A percentile compares a stretch with the other conserved stretches of the same genome.
phyloP scores from a whole-genome alignment of 2,888 invertebrate species.

The Troides aeacus region DNA sequence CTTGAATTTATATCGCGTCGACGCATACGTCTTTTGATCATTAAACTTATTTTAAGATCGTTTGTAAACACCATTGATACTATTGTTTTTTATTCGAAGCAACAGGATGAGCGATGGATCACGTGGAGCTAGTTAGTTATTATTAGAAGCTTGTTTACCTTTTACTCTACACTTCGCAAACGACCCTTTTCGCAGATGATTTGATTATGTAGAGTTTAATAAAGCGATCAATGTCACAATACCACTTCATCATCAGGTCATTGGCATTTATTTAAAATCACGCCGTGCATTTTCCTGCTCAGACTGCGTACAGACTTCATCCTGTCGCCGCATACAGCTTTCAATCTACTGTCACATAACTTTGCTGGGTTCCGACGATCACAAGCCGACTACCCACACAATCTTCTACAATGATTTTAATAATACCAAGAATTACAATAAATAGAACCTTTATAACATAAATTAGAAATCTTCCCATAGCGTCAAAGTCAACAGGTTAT shows the following conservation, averaged over 20 bases:
- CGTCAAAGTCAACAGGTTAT: no score
- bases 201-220: background rate
- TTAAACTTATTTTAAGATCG: slow-evolving; percentile 2
- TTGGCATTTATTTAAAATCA: slow-evolving; percentile 10
- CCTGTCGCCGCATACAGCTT: slow-evolving; percentile 22
- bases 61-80: background rate
- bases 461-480: no score
- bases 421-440: background rate
- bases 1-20: slow-evolving; percentile 10
- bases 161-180: background rate
- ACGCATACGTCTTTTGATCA: slow-evolving; percentile 14
- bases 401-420: background rate
- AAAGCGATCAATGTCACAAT: background rate
- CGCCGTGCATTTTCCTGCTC: slow-evolving; percentile 10
- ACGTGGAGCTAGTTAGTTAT: no score
- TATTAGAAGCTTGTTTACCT: background rate
- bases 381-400: slow-evolving; percentile 3
- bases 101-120: no score
- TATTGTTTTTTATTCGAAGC: no score
- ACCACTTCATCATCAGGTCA: background rate
- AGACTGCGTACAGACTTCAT: slow-evolving; percentile 16
- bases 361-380: slow-evolving; percentile 5
- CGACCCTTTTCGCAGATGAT: background rate
- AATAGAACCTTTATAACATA: background rate
- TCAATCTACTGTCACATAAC: slow-evolving; percentile 18